Base-by-base conservation (phyloP, 2,888 invertebrate genomes). In the Dicyrtoma fusca region DNA sequence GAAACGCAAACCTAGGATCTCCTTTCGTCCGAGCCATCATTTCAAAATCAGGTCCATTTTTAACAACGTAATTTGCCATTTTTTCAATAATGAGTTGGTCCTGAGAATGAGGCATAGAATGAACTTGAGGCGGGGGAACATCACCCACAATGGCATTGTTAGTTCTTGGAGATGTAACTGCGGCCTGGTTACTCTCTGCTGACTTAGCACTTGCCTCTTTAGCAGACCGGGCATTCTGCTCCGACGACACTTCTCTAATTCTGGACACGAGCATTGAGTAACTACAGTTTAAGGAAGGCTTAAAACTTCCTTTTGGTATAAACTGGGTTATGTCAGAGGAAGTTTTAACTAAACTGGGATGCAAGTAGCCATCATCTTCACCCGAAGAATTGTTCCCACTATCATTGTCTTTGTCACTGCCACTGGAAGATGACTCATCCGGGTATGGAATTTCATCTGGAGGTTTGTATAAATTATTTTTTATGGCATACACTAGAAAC, bases 31-130 rank as follows among this genome's bases (percentile, higher is more conserved):
- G 90, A 11, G 94, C 91, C 26, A 94, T 92, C 45, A 91, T 89
- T 81, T 98, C 97, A 83, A 98, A 97, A 81, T 94, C 92, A 70
- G 90, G 89, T 0, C 98, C 99, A 84, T 97, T 97, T 81, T 95
- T 94, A 0, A 94, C 92, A 0, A 99, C 97, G 84, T 97, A 97
- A 76, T 91, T 90, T 0, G 98, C 97, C 90, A 98, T 96, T 84
- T 97, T 96, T 84, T 97, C 95, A 72, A 99, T 92, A 10, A 98
- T 92, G 21, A 92, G 87, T 82, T 91, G 90, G 0, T 92, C 86
- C 80, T 94, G 94, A 4, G 91, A 90, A 0, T 94, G 91, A 0
- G 97, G 97, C 1, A 87, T 84, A 53, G 76, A 74, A 23, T 76
- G 74, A 11, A 72, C 61, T 14, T 70, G 45, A 13, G 45, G 13